phyloP scores from a whole-genome alignment of 2,113 vertebrate genomes.

The Sterna hirundo region DNA sequence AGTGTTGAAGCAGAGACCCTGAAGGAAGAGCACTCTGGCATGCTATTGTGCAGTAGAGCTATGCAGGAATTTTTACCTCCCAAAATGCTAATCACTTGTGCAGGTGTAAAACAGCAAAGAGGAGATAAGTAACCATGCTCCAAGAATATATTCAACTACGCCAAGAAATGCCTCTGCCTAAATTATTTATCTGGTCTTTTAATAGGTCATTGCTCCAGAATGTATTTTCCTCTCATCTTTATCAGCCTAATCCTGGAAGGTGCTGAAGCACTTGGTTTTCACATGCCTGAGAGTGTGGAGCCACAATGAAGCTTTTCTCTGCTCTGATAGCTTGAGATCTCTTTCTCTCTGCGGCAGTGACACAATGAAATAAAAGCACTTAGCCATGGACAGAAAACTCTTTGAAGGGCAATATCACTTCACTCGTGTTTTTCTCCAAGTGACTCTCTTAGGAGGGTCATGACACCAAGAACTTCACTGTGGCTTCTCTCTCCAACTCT shows the following conservation, averaged over 20 bases:
- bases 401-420: background rate
- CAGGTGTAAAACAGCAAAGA: background rate
- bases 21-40: background rate
- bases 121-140: background rate
- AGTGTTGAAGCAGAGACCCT: background rate
- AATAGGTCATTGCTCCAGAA: background rate
- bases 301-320: background rate
- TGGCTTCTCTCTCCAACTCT: background rate
- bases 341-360: background rate
- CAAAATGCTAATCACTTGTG: background rate
- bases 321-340: background rate
- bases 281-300: background rate
- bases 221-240: background rate
- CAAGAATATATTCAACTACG: background rate
- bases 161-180: background rate
- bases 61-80: background rate
- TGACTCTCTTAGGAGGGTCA: background rate
- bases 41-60: background rate
- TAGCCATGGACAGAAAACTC: background rate
- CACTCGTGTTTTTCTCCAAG: accelerated
- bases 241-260: background rate
- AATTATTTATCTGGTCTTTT: background rate
- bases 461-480: background rate
- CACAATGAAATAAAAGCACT: background rate
- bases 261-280: background rate